A percentile compares a stretch with the other conserved stretches of the same genome.
phyloP scores from a whole-genome alignment of 2,797 vertebrate species.

The Sebastes hubbsi region DNA sequence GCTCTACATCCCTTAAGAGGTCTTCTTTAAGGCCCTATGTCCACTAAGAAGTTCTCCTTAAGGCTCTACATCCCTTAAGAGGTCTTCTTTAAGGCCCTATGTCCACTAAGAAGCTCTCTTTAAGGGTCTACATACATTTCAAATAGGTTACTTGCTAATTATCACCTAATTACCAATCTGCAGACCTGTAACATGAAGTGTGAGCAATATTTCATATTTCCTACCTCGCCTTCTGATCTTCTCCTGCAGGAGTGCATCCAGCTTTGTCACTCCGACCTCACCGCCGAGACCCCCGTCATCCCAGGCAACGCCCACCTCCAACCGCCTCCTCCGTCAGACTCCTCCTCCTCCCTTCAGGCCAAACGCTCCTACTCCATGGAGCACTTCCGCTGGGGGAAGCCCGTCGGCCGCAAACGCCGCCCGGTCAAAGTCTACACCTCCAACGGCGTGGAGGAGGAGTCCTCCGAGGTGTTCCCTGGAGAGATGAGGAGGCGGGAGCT shows the following conservation, averaged over 20 bases:
- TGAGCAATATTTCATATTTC: too few relatives aligned
- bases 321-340: too few relatives aligned
- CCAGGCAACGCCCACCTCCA: conserved; percentile 77
- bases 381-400: conserved; percentile 96
- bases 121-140: too few relatives aligned
- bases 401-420: conserved; percentile 89
- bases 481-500: conserved; percentile 82
- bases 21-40: too few relatives aligned
- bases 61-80: too few relatives aligned
- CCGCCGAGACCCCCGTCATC: conserved; percentile 73
- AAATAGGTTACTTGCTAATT: too few relatives aligned
- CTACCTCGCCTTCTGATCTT: background rate
- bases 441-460: conserved; percentile 84
- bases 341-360: background rate
- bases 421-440: conserved; percentile 87
- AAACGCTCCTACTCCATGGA: conserved; percentile 96
- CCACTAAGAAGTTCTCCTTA: too few relatives aligned
- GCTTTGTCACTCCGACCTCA: conserved; percentile 81
- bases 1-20: too few relatives aligned
- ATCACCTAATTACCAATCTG: too few relatives aligned
- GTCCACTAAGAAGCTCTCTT: too few relatives aligned
- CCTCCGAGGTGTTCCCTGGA: conserved; percentile 77
- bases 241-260: conserved; percentile 83
- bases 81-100: too few relatives aligned
- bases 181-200: too few relatives aligned